Percentiles rank a stretch among this genome's conserved stretches.
Evolutionary conservation across 2,888 invertebrate species (phyloP).

Genomic region (Nemotelus pantherinus): DNA sequence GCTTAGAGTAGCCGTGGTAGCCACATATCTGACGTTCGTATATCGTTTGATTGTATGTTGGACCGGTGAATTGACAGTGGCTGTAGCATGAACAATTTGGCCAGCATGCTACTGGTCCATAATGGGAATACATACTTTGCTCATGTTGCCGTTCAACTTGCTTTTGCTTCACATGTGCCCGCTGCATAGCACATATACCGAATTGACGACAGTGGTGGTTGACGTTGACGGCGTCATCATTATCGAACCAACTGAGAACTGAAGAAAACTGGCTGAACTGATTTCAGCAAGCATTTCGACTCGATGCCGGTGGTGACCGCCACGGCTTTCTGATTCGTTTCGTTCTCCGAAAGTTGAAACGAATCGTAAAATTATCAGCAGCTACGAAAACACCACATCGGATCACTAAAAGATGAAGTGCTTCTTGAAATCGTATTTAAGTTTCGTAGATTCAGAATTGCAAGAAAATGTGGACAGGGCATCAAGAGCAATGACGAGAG

Average conservation of each 20-base stretch:
- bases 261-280: conserved; percentile 13
- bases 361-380: conserved; percentile 10
- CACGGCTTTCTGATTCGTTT: conserved; percentile 2
- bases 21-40: background rate
- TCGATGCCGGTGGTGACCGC: background rate
- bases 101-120: background rate
- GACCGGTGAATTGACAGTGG: background rate
- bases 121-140: too few relatives aligned
- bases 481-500: too few relatives aligned
- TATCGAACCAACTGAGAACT: conserved; percentile 20
- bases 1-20: too few relatives aligned
- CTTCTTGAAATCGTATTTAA: background rate
- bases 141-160: too few relatives aligned
- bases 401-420: background rate
- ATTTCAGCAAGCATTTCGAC: background rate
- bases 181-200: too few relatives aligned
- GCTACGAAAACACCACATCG: background rate
- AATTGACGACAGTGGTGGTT: too few relatives aligned
- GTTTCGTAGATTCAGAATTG: background rate
- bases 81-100: background rate
- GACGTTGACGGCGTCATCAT: conserved; percentile 4
- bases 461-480: background rate
- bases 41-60: conserved; percentile 4
- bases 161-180: too few relatives aligned
- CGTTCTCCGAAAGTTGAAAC: background rate